These are phyloP conservation scores for Mionectes macconnelli DNA, from an alignment of 2,113 vertebrate genomes.

Conservation along the genomic window DNA sequence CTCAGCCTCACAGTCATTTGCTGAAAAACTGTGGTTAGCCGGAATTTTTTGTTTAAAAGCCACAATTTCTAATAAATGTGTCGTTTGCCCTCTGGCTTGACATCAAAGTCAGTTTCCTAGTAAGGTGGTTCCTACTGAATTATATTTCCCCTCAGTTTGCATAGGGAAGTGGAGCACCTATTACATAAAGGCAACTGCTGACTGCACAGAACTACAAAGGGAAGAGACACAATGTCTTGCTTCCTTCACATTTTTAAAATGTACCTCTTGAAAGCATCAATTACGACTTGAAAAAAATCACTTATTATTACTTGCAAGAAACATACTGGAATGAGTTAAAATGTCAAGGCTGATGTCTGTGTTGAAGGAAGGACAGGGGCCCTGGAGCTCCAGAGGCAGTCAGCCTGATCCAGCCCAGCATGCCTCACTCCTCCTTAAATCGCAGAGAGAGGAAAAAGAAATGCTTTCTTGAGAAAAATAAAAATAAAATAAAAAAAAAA, in stretches of 20 bases:
- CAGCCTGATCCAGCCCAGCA: rapidly evolving
- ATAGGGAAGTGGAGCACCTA: background rate
- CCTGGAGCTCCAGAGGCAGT: background rate
- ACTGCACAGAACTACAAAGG: background rate
- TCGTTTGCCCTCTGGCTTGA: background rate
- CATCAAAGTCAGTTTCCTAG: slow-evolving; percentile 9
- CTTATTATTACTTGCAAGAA: background rate
- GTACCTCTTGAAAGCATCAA: background rate
- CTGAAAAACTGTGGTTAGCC: background rate
- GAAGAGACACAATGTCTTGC: rapidly evolving
- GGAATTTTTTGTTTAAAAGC: slow-evolving; percentile 21
- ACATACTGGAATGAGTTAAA: background rate
- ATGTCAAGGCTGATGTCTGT: background rate
- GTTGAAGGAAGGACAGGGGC: background rate
- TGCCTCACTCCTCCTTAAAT: background rate
- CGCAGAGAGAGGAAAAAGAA: background rate
- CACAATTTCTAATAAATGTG: slow-evolving; percentile 12
- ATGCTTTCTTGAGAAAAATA: background rate
- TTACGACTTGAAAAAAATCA: background rate
- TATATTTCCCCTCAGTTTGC: background rate
- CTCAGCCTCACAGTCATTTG: background rate
- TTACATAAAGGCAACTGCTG: background rate
- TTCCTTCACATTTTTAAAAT: background rate
- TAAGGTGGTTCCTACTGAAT: background rate
- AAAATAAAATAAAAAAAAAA: background rate